Conservation (phyloP, 2,113 vertebrate species). For the Trichechus manatus region DNA sequence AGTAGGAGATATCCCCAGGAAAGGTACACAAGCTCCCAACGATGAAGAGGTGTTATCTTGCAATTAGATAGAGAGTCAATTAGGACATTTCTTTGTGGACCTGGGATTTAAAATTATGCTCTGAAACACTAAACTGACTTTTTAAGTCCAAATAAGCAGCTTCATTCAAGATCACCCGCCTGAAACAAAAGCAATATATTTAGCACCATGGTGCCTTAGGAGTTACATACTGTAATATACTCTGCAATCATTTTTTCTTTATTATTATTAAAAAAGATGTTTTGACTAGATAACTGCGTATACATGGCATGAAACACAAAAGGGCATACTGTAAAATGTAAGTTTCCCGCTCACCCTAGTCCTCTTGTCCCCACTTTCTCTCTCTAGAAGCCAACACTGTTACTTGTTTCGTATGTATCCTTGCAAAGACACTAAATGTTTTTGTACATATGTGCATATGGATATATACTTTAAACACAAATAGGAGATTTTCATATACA, state of each 20-base stretch:
- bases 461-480: not conserved
- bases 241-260: conserved; percentile 31
- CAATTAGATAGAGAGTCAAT: not conserved
- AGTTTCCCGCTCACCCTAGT: not conserved
- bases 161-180: not conserved
- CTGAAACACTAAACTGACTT: conserved; percentile 32
- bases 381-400: not conserved
- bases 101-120: conserved; percentile 26
- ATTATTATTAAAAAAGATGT: not conserved
- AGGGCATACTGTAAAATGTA: not conserved
- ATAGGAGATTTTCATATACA: conserved; percentile 10
- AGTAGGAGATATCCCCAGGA: not conserved
- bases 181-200: conserved; percentile 15
- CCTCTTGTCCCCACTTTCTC: not conserved
- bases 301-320: not conserved
- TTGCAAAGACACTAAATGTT: not conserved
- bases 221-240: not conserved
- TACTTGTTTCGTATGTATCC: not conserved
- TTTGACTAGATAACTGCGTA: conserved; percentile 18
- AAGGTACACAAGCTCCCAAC: not conserved
- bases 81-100: conserved; percentile 33
- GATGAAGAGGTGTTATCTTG: not conserved
- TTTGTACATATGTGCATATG: not conserved
- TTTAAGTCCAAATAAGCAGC: conserved; percentile 37
- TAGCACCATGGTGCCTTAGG: not conserved